Conservation (phyloP, 1,140 invertebrate genomes). For the Ericerus pela region DNA sequence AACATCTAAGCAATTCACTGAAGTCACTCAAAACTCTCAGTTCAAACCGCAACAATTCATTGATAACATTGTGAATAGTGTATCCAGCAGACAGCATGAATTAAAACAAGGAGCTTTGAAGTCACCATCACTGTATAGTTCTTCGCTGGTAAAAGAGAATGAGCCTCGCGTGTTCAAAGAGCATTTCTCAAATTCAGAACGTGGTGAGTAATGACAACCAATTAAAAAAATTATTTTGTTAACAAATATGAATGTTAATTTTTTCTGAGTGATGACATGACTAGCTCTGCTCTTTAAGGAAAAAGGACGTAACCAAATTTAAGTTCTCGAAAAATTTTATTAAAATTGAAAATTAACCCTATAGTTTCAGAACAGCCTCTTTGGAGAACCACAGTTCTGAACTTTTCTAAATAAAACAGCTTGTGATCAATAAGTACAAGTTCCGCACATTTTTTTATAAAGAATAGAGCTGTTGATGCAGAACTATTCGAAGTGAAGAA, state of each 20-base stretch:
- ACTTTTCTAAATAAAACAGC: too few relatives aligned
- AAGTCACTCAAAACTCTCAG: constrained; percentile 46
- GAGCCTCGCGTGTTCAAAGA: constrained; percentile 52
- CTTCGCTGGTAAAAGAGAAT: constrained; percentile 21
- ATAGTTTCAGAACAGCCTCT: too few relatives aligned
- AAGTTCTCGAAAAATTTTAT: too few relatives aligned
- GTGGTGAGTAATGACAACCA: constrained; percentile 39
- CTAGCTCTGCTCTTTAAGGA: too few relatives aligned
- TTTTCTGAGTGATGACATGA: too few relatives aligned
- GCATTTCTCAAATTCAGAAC: constrained; percentile 49
- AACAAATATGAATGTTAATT: background rate
- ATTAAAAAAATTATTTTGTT: background rate
- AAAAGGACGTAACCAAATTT: too few relatives aligned
- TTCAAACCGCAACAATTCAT: constrained; percentile 52
- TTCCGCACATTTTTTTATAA: too few relatives aligned
- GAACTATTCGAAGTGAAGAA: too few relatives aligned
- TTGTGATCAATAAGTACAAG: too few relatives aligned
- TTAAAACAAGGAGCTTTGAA: constrained; percentile 2
- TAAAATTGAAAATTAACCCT: too few relatives aligned
- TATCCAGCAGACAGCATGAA: constrained; percentile 22
- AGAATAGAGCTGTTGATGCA: too few relatives aligned
- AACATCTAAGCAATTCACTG: background rate
- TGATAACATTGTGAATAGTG: constrained; percentile 45
- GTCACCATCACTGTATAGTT: constrained; percentile 1
- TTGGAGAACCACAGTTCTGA: too few relatives aligned